Evolutionary conservation across 2,888 invertebrate species (phyloP), one percentile per base, ranked within the genome.

Genomic region (Ennomos fuscantarius): DNA sequence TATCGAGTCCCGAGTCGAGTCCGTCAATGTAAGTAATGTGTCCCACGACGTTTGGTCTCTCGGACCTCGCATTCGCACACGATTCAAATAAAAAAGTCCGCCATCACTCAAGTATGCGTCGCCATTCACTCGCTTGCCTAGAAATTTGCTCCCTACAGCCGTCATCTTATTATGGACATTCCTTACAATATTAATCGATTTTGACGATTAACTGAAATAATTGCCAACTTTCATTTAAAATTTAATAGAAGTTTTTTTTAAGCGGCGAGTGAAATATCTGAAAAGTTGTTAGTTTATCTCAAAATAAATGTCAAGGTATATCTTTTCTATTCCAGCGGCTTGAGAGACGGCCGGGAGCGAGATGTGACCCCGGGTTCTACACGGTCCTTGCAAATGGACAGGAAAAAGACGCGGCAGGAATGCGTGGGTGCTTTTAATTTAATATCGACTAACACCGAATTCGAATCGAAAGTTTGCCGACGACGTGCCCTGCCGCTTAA

Each of bases 21-120:
- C 62, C 61, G 65, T 69, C 72, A 69, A 65, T 70, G 72, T 78
- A 73, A 74, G 74, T 76, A 79, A 79, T 74, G 75, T 79, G 71
- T 76, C 74, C 67, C 74, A 66, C 70, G 68, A 70, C 69, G 71
- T 73, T 73, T 74, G 69, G 67, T 68, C 72, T 74, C 67, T 81
- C 80, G 76, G 81, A 78, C 73, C 77, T 72, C 86, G 85, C 92
- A 92, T 92, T 91, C 88, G 80, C 80, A 88, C 92, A 92, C 92
- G 92, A 89, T 89, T 92, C 91, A 91, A 92, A 92, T 92, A 92
- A 91, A 91, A 90, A 91, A 92, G 90, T 87, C 86, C 88, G 80
- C 87, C 83, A 87, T 90, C 91, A 90, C 89, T 91, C 91, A 91
- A 92, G 89, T 91, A 92, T 91, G 91, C 92, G 87, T 81, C 87